phyloP scores from a whole-genome alignment of 2,797 vertebrate genomes.

The Microchirus variegatus region DNA sequence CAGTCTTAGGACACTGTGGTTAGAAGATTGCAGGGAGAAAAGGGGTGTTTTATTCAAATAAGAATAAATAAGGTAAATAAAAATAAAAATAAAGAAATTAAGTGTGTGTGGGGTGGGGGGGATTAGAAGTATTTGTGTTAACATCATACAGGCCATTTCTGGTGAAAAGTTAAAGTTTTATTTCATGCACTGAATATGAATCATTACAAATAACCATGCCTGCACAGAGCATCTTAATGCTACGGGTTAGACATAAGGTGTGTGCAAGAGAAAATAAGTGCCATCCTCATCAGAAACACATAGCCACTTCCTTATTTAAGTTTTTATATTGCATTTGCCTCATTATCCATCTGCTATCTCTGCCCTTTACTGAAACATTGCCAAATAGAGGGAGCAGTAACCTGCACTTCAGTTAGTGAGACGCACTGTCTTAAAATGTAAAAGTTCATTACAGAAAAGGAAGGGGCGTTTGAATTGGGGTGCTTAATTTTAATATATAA shows the following conservation, averaged over 20 bases:
- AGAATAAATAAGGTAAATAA: not conserved
- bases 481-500: constrained; percentile 56
- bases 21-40: not conserved
- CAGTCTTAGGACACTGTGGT: not conserved
- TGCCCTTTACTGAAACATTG: constrained; percentile 54
- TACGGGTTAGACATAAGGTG: constrained; percentile 44
- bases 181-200: constrained; percentile 20
- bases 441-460: constrained; percentile 39
- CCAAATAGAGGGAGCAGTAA: constrained; percentile 58
- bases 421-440: constrained; percentile 40
- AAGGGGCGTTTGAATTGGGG: constrained; percentile 29
- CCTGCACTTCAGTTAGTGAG: constrained; percentile 23
- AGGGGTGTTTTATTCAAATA: too few species aligned
- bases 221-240: constrained; percentile 27
- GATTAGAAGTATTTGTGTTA: constrained; percentile 17
- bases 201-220: constrained; percentile 35
- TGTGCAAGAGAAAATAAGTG: constrained; percentile 43
- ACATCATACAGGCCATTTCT: constrained; percentile 29
- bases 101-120: constrained; percentile 3
- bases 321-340: constrained; percentile 32
- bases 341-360: constrained; percentile 33
- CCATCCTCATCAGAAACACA: constrained; percentile 44
- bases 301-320: constrained; percentile 21
- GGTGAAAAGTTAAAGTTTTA: constrained; percentile 19
- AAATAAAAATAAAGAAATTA: constrained; percentile 15